These are phyloP conservation scores for Percopsis transmontana DNA, from an alignment of 2,113 vertebrate genomes.

Conservation along the genomic window DNA sequence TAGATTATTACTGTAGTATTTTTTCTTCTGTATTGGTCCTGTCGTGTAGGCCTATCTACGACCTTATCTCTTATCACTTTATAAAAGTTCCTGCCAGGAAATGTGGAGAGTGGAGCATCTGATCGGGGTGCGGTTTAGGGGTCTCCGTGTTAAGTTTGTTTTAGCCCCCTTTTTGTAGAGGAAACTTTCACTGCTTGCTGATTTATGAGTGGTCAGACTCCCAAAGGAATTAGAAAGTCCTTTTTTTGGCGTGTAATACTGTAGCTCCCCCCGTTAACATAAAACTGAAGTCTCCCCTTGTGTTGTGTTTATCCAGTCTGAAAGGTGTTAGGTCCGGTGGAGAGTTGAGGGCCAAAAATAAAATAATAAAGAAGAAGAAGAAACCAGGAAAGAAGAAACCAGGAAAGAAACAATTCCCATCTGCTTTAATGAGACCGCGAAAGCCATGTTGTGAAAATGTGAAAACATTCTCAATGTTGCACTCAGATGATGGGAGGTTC, in stretches of 20 bases:
- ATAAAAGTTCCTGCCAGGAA: constrained; percentile 68
- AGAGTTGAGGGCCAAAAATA: constrained; percentile 7
- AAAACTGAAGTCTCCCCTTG: constrained; percentile 61
- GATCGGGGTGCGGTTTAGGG: constrained; percentile 29
- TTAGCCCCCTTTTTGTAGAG: constrained; percentile 71
- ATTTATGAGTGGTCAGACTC: constrained; percentile 70
- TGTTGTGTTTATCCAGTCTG: constrained; percentile 62
- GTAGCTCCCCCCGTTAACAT: constrained; percentile 38
- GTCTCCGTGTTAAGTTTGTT: constrained; percentile 66
- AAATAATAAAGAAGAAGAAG: background rate
- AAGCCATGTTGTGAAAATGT: constrained; percentile 42
- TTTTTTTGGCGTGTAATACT: constrained; percentile 64
- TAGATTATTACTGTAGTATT: constrained; percentile 43
- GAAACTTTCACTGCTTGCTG: constrained; percentile 76
- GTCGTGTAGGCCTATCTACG: constrained; percentile 13
- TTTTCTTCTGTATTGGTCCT: constrained; percentile 30
- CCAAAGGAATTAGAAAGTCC: constrained; percentile 56
- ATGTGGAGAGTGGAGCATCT: constrained; percentile 30
- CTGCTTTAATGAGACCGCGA: constrained; percentile 36
- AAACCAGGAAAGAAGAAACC: constrained; percentile 36
- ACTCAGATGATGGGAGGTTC: constrained; percentile 4
- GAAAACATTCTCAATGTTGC: constrained; percentile 12
- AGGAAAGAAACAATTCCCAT: constrained; percentile 35
- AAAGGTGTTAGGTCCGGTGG: constrained; percentile 72
- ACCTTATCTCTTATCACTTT: constrained; percentile 63